phyloP scores from a whole-genome alignment of 2,888 invertebrate genomes.

The Helobdella robusta region DNA sequence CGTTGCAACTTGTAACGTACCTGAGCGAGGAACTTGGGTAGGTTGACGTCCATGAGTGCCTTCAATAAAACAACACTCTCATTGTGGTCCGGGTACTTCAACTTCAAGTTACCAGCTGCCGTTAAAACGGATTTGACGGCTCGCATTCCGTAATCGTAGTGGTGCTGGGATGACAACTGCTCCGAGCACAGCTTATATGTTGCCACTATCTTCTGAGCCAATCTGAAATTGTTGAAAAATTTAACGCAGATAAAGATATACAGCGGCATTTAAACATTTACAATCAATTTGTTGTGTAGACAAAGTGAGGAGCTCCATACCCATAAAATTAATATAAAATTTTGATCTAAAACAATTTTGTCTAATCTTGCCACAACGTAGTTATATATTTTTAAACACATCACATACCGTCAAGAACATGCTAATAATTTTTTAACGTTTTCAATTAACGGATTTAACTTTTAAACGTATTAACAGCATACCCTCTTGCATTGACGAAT shows the following conservation, averaged over 20 bases:
- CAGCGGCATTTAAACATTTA: too few species aligned
- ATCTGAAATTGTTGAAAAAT: too few species aligned
- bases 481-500: conserved; percentile 54
- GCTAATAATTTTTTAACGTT: background rate
- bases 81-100: conserved; percentile 46
- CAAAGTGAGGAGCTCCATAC: too few species aligned
- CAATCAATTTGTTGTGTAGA: too few species aligned
- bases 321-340: too few species aligned
- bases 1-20: conserved; percentile 36
- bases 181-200: conserved; percentile 50
- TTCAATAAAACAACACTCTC: conserved; percentile 49
- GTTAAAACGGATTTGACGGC: conserved; percentile 51
- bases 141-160: conserved; percentile 54
- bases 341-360: too few species aligned
- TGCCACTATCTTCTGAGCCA: conserved; percentile 50
- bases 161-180: conserved; percentile 51
- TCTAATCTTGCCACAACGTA: too few species aligned
- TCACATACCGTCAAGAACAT: background rate
- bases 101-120: conserved; percentile 50
- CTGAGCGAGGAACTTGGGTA: conserved; percentile 50
- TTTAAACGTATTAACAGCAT: too few species aligned
- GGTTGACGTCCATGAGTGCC: conserved; percentile 51
- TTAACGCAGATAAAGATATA: too few species aligned
- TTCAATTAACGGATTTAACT: background rate
- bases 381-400: background rate